phyloP scores from a whole-genome alignment of 92 coral and sea anemone genomes.

The Heliopora coerulea region DNA sequence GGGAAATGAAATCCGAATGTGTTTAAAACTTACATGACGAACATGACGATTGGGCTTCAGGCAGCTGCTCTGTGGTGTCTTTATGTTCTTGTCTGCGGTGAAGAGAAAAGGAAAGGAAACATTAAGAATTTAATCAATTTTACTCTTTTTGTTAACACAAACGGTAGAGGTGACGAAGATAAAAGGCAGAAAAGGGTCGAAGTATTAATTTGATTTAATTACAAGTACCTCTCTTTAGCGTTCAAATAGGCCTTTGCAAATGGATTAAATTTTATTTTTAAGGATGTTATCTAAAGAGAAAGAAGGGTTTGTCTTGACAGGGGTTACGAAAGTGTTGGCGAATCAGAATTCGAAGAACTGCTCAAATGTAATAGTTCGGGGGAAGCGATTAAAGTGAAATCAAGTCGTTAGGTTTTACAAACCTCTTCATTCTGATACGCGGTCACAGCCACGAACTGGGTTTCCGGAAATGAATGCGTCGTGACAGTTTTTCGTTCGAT shows the following conservation, averaged over 20 bases:
- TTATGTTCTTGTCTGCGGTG: constrained; percentile 87
- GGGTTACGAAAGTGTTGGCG: too few species aligned
- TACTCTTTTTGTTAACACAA: neutral
- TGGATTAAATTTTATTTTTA: constrained; percentile 91
- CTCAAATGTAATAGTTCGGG: neutral
- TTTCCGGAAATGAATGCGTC: constrained; percentile 88
- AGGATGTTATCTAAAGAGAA: constrained; percentile 77
- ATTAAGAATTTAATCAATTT: neutral
- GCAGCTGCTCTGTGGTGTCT: constrained; percentile 80
- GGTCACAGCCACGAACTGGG: constrained; percentile 95
- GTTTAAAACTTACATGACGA: constrained; percentile 81
- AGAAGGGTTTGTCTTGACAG: neutral
- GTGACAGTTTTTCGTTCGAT: constrained; percentile 79
- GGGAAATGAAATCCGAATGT: constrained; percentile 24
- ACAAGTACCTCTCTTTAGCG: constrained; percentile 83
- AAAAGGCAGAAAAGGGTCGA: neutral
- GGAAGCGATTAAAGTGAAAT: neutral
- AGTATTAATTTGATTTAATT: neutral
- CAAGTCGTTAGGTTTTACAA: neutral
- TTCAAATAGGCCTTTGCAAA: constrained; percentile 98
- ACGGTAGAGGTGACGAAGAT: neutral
- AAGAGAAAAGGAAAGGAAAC: constrained; percentile 11
- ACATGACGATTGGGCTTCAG: constrained; percentile 74
- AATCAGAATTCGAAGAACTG: neutral
- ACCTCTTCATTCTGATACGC: constrained; percentile 99